These are phyloP conservation scores for Nymphalis io DNA, from an alignment of 1,140 invertebrate species.

Conservation along the genomic window DNA sequence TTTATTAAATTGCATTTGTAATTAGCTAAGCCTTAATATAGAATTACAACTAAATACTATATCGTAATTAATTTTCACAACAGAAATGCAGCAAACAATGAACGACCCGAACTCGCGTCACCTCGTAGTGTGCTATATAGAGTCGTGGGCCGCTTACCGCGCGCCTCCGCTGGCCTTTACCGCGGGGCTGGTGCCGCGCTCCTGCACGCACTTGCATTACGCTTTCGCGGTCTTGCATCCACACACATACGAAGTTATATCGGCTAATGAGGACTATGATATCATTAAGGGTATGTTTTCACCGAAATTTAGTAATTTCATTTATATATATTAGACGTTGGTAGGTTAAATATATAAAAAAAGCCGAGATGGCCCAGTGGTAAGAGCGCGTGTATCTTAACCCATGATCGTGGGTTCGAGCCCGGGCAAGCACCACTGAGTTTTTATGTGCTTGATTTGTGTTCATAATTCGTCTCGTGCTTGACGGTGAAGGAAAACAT, in stretches of 20 bases:
- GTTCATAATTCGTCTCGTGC: too few species aligned
- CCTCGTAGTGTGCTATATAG: conserved; percentile 85
- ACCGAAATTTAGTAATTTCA: too few species aligned
- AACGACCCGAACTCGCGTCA: conserved; percentile 47
- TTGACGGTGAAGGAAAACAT: too few species aligned
- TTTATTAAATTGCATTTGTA: too few species aligned
- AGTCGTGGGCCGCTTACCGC: conserved; percentile 85
- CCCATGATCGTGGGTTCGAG: too few species aligned
- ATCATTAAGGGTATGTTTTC: conserved; percentile 78
- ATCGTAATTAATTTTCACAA: not conserved
- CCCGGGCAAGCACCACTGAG: too few species aligned
- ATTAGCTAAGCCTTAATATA: too few species aligned
- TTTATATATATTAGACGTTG: not conserved
- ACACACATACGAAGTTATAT: conserved; percentile 81
- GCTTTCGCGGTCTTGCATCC: conserved; percentile 87
- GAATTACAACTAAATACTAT: too few species aligned
- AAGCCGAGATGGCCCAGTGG: too few species aligned
- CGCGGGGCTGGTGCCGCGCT: conserved; percentile 85
- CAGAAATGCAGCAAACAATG: conserved; percentile 68
- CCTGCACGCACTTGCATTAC: conserved; percentile 91
- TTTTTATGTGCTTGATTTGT: too few species aligned
- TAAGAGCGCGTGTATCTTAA: too few species aligned
- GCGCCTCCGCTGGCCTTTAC: conserved; percentile 85
- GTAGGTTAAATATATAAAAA: not conserved
- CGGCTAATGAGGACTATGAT: conserved; percentile 82